Percentiles rank a stretch among this genome's conserved stretches.
phyloP scores from a whole-genome alignment of 2,797 vertebrate genomes.

The Fringilla coelebs region DNA sequence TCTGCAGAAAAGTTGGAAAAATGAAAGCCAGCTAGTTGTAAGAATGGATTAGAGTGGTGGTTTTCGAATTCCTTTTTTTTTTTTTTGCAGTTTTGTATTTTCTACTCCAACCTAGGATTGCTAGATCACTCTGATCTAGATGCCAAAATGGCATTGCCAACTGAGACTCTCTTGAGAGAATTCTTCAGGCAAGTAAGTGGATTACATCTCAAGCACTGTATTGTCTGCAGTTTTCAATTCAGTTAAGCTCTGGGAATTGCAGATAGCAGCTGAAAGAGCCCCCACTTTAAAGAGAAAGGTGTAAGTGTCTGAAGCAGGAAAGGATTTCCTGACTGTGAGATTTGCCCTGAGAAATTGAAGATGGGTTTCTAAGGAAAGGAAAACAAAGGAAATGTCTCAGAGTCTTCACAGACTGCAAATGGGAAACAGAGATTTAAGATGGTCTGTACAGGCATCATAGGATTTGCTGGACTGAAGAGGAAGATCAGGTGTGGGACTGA shows the following conservation, averaged over 20 bases:
- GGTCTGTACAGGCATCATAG: background rate
- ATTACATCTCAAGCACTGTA: background rate
- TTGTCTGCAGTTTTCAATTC: background rate
- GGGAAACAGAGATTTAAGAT: background rate
- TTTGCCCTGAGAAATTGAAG: background rate
- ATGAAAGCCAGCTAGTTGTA: background rate
- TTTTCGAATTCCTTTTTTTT: background rate
- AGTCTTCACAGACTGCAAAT: background rate
- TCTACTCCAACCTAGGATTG: background rate
- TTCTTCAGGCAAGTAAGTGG: background rate
- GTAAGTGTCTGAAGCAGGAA: background rate
- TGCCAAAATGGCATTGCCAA: background rate
- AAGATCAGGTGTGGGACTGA: background rate
- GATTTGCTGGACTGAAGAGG: background rate
- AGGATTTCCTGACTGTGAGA: background rate
- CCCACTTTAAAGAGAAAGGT: background rate
- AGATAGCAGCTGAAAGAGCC: background rate
- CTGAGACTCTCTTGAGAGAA: background rate
- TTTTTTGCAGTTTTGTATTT: background rate
- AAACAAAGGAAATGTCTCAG: background rate
- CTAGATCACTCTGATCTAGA: background rate
- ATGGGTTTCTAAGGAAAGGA: background rate
- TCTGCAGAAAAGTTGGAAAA: background rate
- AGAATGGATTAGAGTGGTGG: background rate
- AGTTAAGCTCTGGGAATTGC: background rate